Evolutionary conservation across 1,140 invertebrate genomes (phyloP).

Genomic region (Apis mellifera): DNA sequence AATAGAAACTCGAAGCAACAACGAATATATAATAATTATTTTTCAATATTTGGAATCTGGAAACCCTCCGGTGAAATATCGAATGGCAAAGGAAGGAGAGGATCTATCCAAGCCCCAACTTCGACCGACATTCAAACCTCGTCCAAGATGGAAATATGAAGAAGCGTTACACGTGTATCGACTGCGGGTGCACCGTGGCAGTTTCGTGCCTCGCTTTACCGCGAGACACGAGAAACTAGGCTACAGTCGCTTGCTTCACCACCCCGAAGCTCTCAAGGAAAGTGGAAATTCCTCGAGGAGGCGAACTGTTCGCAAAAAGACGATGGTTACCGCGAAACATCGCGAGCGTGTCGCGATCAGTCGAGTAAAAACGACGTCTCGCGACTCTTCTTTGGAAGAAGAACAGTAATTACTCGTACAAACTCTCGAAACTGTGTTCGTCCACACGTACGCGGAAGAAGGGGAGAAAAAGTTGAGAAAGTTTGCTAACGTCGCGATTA

Average conservation of each 20-base stretch:
- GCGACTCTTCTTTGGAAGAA: neutral
- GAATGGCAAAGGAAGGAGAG: neutral
- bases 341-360: neutral
- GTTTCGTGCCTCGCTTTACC: conserved; percentile 25
- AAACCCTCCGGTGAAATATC: neutral
- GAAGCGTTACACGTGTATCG: conserved; percentile 49
- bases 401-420: conserved; percentile 17
- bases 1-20: no score
- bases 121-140: conserved; percentile 38
- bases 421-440: no score
- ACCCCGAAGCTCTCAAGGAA: conserved; percentile 38
- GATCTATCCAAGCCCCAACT: conserved; percentile 19
- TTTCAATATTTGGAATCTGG: neutral
- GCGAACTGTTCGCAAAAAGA: conserved; percentile 3
- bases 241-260: conserved; percentile 7
- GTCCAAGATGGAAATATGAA: conserved; percentile 36
- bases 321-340: neutral
- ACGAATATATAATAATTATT: neutral
- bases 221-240: conserved; percentile 33
- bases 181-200: conserved; percentile 26
- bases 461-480: neutral
- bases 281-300: conserved; percentile 39
- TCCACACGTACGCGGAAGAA: neutral
- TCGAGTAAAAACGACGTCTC: neutral
- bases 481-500: neutral